These are phyloP conservation scores for Aramus guarauna DNA, from an alignment of 2,113 vertebrate genomes.

Conservation along the genomic window DNA sequence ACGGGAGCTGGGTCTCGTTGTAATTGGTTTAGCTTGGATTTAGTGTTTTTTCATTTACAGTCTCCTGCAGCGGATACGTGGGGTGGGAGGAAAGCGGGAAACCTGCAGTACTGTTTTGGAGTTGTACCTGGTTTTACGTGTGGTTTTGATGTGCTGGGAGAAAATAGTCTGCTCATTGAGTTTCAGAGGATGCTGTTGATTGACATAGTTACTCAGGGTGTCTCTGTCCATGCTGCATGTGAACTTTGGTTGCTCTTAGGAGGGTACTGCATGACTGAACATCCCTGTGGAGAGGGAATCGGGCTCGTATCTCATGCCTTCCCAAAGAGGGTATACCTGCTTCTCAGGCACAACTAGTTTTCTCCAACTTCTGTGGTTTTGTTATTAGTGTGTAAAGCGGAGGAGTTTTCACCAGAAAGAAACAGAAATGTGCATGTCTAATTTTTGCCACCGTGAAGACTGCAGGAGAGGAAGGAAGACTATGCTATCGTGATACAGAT, in stretches of 20 bases:
- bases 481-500: fast-evolving
- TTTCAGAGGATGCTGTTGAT: not conserved
- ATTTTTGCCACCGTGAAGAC: not conserved
- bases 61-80: not conserved
- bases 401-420: not conserved
- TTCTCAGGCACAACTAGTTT: not conserved
- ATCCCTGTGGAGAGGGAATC: not conserved
- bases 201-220: not conserved
- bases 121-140: not conserved
- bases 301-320: not conserved
- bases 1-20: fast-evolving
- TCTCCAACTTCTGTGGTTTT: not conserved
- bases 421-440: not conserved
- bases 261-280: not conserved
- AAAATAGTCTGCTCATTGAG: not conserved
- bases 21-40: not conserved
- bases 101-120: not conserved
- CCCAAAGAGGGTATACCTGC: not conserved
- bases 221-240: not conserved
- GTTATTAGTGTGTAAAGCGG: fast-evolving
- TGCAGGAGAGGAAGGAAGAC: not conserved
- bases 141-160: not conserved
- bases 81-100: not conserved
- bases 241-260: not conserved
- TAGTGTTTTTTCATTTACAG: not conserved